phyloP scores from a whole-genome alignment of 1,140 invertebrate genomes.

The Metopolophium dirhodum region DNA sequence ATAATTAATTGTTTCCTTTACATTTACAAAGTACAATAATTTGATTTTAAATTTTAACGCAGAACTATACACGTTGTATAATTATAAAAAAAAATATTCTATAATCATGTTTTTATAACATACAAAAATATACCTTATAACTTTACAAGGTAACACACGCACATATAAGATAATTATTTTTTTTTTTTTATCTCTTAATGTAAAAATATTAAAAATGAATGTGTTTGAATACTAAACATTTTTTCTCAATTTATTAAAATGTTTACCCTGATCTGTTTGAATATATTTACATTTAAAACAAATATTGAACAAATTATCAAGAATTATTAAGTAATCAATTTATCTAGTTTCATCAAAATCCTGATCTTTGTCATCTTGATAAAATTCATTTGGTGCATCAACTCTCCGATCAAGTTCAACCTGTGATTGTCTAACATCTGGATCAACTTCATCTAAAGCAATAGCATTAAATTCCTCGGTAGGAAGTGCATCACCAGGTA shows the following conservation, averaged over 20 bases:
- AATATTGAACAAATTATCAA: background rate
- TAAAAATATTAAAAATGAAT: background rate
- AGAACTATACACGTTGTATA: background rate
- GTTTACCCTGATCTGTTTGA: background rate
- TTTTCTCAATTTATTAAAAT: background rate
- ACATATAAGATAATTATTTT: background rate
- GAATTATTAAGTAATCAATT: background rate
- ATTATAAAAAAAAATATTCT: no score
- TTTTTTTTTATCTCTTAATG: background rate
- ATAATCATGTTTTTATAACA: no score
- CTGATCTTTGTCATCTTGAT: conserved; percentile 76
- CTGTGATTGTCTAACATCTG: conserved; percentile 80
- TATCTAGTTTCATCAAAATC: conserved; percentile 57
- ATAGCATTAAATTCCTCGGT: conserved; percentile 72
- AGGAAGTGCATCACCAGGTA: conserved; percentile 69
- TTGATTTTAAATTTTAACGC: background rate
- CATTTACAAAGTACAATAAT: background rate
- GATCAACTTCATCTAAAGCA: conserved; percentile 78
- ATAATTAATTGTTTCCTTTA: background rate
- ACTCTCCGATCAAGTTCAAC: conserved; percentile 84
- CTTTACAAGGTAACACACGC: background rate
- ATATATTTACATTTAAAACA: background rate
- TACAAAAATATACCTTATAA: no score
- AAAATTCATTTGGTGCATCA: conserved; percentile 91
- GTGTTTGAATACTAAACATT: background rate